Base-by-base conservation (phyloP, 2,113 vertebrate genomes). In the Halichoerus grypus region DNA sequence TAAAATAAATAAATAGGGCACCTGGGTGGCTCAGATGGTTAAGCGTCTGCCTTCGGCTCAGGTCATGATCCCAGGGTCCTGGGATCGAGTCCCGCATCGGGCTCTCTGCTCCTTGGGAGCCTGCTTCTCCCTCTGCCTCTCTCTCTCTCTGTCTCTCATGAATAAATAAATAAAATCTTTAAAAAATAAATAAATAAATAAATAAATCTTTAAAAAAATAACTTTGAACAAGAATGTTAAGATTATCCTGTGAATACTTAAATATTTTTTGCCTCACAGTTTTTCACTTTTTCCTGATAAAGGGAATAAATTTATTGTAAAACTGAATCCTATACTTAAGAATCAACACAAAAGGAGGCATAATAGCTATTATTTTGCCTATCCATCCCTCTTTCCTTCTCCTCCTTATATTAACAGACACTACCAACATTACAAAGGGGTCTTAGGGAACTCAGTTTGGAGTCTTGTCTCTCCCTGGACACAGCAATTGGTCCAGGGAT, bases 261-360 rank as follows among this genome's bases (percentile, higher is more conserved):
- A 12, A 36, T 39, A 61, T 21, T 72, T 91, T 94, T 84, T 67
- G 42, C 4, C 14, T 90, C 33, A 3, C 13, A 22, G 57, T 16
- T 55, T 82, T 87, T 91, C 63, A 31, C 63, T 39, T 42, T 74
- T 74, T 26, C 53, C n/a, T 67, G 61, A 95, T 36, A 57, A 87
- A 97, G 81, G 42, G 76, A 96, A 63, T 76, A 63, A 28, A 59
- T 81, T 11, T 92, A 61, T 74, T 93, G 1, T 61, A 84, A 93
- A 89, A 94, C 36, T 57, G 53, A 92, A 82, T 51, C 39, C 15
- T 67, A 14, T 46, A 46, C 42, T 77, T 79, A 71, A 88, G 88
- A 91, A 19, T 69, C 49, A 82, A 84, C 19, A 71, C 15, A 42
- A 42, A 51, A 33, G 33, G 16, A 76, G 11, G 13, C 36, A 89